Evolutionary conservation across 2,113 vertebrate species (phyloP), one percentile per base, ranked within the genome.

Genomic region (Pheucticus melanocephalus): DNA sequence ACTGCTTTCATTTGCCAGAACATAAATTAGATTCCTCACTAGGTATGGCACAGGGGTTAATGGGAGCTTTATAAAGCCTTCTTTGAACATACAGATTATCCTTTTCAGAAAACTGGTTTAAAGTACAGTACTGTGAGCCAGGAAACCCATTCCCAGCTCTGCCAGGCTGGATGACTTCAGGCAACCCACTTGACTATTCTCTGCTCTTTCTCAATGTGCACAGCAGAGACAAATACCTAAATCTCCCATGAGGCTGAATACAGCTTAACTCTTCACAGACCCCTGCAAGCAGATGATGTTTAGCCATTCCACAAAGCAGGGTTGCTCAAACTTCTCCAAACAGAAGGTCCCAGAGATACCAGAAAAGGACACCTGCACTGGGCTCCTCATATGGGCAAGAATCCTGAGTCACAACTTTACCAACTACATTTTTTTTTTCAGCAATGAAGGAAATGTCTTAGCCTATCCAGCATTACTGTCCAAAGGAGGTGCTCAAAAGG

Each of bases 21-120:
- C 88, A 96, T 94, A 96, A 96, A 96, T 97, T 94, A 96, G 90
- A 94, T 79, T 96, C 88, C 86, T 96, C 85, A 57, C 95, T 90
- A 96, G 92, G 88, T 96, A 94, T 7, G 8, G 80, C 95, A 88
- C 76, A 0, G 1, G 76, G 95, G 95, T 95, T 96, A 96, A 96
- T 94, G 93, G 85, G 85, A 96, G 86, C 88, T 95, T 90, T 94
- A 94, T 86, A 95, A 92, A 96, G 83, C 92, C 77, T 82, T 92
- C 94, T 96, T 92, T 95, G 92, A 96, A 96, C 76, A 68, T 35
- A 90, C 64, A 96, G 93, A 96, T 96, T 84, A 97, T 91, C 88
- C 86, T 81, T 95, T 93, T 88, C 76, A 86, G 75, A 93, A 95
- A 88, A 92, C 60, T 68, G 76, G 82, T 96, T 94, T 94, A 92